Evolutionary conservation across 2,797 vertebrate species (phyloP), one percentile per base, ranked within the genome.

Genomic region (Gymnoscopelus microlampas): DNA sequence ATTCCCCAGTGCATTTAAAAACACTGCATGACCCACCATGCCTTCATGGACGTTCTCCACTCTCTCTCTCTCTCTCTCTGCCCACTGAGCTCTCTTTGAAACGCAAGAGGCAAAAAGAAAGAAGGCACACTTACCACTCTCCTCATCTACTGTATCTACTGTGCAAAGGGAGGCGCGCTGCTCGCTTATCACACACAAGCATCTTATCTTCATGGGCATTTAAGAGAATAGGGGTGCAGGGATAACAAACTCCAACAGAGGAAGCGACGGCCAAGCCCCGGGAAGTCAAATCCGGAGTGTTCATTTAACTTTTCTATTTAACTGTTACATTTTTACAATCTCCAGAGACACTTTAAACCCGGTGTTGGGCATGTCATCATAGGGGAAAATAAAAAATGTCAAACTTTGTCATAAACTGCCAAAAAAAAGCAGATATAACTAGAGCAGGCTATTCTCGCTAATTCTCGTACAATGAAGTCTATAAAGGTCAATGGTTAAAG

Each of bases 121-220:
- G 14, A 32, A 75, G 75, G 66, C 74, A 81, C 89, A 87, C 82
- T 91, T 79, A 74, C 81, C 76, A 47, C 63, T 63, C 74, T 78
- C 77, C 79, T 85, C 79, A 48, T 79, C 71, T 9, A 13, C 73
- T 77, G 68, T 71, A 84, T 88, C 87, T 88, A 53, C 71, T 56
- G 50, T 70, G 58, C 64, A 70, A 74, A 76, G 76, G 77, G 70
- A 73, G 65, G 49, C 79, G 76, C 79, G 74, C 65, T 66, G 73
- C 74, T 83, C 68, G 44, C 48, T 88, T 85, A 91, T 90, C 89
- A 39, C 64, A 39, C 64, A 0, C 87, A 76, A 70, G 70, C 83
- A 82, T 90, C 90, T 93, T 88, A 94, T 94, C 92, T 92, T 92
- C 91, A 93, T 53, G 91, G 91, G 66, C 82, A 82, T 91, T 94